phyloP scores from a whole-genome alignment of 1,140 invertebrate species.

The Ectropis grisescens region DNA sequence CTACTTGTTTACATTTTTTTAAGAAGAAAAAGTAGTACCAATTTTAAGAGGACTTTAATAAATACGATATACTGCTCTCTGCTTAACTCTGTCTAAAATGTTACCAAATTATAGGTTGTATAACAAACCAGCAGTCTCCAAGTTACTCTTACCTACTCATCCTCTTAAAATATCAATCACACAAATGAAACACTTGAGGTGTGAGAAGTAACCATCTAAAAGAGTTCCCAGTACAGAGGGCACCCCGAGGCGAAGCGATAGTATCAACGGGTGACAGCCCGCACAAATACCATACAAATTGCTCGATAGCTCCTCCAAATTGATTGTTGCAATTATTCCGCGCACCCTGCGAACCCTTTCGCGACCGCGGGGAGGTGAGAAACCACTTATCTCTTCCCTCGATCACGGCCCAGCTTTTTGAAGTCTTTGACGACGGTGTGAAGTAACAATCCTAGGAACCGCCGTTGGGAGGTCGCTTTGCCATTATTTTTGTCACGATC shows the following conservation, averaged over 20 bases:
- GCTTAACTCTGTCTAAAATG: no score
- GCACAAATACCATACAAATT: conserved; percentile 69
- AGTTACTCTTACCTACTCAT: no score
- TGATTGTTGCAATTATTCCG: conserved; percentile 68
- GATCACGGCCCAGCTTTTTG: conserved; percentile 55
- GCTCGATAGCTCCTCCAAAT: conserved; percentile 61
- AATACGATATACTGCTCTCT: no score
- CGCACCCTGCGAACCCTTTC: conserved; percentile 61
- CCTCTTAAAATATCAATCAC: no score
- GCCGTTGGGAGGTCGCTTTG: conserved; percentile 33
- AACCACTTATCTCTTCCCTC: conserved; percentile 49
- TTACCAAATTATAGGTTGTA: no score
- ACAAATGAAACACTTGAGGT: conserved; percentile 26
- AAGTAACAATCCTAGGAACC: conserved; percentile 30
- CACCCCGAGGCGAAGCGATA: conserved; percentile 50
- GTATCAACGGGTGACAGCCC: conserved; percentile 62
- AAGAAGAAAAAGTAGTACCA: no score
- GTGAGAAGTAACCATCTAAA: conserved; percentile 52
- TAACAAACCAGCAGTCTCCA: no score
- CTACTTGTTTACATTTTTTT: no score
- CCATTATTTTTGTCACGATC: conserved; percentile 55
- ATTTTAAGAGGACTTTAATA: no score
- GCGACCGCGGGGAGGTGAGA: conserved; percentile 62
- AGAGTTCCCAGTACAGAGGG: conserved; percentile 37
- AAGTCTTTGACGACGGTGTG: conserved; percentile 55